Evolutionary conservation across 2,888 invertebrate genomes (phyloP).

Genomic region (Hypsopygia costalis): DNA sequence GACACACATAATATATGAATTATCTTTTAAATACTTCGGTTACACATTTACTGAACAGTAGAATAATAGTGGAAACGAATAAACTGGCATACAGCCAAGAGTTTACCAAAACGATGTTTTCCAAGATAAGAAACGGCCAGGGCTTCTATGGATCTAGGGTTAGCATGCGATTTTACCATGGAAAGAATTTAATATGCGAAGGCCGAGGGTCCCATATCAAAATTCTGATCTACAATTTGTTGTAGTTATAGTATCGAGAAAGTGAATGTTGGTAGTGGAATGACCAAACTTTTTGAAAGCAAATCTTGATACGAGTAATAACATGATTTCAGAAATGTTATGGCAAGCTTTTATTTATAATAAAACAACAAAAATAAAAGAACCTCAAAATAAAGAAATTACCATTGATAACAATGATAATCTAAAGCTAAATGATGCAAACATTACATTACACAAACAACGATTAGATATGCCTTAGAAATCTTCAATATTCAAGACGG

Average conservation of each 20-base stretch:
- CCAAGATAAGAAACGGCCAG: constrained; percentile 52
- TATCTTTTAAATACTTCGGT: not conserved
- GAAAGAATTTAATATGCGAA: constrained; percentile 46
- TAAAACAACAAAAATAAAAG: too few species aligned
- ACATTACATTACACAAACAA: too few species aligned
- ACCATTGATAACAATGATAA: too few species aligned
- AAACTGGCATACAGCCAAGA: constrained; percentile 57
- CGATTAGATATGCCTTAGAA: not conserved
- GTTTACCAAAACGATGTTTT: constrained; percentile 60
- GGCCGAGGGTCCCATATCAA: constrained; percentile 28
- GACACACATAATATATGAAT: too few species aligned
- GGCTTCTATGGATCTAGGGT: constrained; percentile 32
- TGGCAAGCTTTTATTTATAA: too few species aligned
- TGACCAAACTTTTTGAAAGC: too few species aligned
- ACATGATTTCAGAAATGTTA: too few species aligned
- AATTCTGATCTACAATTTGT: constrained; percentile 12
- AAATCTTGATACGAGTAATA: too few species aligned
- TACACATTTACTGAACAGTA: not conserved
- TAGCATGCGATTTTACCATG: constrained; percentile 34
- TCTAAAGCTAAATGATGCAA: too few species aligned
- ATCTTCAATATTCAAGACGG: not conserved
- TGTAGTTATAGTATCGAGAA: constrained; percentile 3
- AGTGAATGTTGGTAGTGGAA: constrained; percentile 3
- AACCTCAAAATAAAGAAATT: too few species aligned
- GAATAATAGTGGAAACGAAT: constrained; percentile 38